Conservation (phyloP, 1,140 invertebrate species). For the Akabosia matsudoensis region DNA sequence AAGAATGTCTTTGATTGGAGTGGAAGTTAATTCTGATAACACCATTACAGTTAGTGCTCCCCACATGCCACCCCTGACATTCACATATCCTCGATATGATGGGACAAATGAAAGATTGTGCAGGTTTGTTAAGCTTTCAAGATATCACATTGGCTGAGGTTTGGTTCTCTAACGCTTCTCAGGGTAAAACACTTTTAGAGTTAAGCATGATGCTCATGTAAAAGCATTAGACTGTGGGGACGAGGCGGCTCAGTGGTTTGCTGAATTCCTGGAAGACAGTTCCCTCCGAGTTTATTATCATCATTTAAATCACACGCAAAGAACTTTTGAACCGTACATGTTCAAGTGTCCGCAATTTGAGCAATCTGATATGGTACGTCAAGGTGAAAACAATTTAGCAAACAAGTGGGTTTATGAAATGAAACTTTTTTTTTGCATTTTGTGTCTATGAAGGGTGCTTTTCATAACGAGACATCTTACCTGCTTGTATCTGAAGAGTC, state of each 20-base stretch:
- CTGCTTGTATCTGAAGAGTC: conserved; percentile 50
- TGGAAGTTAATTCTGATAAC: conserved; percentile 16
- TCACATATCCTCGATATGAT: conserved; percentile 27
- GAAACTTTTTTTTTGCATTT: not conserved
- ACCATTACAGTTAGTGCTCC: conserved; percentile 38
- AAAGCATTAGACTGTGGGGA: conserved; percentile 51
- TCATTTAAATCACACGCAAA: conserved; percentile 45
- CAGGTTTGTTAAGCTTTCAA: not conserved
- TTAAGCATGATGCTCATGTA: conserved; percentile 32
- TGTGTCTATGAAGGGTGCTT: conserved; percentile 46
- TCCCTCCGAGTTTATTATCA: conserved; percentile 48
- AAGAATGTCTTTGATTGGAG: conserved; percentile 32
- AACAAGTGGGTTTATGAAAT: not conserved
- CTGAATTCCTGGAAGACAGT: conserved; percentile 44
- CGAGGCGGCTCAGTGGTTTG: conserved; percentile 49
- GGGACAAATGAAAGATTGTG: not conserved
- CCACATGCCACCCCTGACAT: conserved; percentile 32
- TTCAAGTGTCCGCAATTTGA: conserved; percentile 28
- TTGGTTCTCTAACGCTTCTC: too few species aligned
- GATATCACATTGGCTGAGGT: not conserved
- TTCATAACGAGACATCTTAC: conserved; percentile 50
- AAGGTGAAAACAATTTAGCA: not conserved
- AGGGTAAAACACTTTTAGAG: not conserved
- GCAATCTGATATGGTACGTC: conserved; percentile 29
- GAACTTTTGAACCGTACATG: conserved; percentile 44